Evolutionary conservation across 2,888 invertebrate genomes (phyloP).

Genomic region (Sarcophaga caerulescens): DNA sequence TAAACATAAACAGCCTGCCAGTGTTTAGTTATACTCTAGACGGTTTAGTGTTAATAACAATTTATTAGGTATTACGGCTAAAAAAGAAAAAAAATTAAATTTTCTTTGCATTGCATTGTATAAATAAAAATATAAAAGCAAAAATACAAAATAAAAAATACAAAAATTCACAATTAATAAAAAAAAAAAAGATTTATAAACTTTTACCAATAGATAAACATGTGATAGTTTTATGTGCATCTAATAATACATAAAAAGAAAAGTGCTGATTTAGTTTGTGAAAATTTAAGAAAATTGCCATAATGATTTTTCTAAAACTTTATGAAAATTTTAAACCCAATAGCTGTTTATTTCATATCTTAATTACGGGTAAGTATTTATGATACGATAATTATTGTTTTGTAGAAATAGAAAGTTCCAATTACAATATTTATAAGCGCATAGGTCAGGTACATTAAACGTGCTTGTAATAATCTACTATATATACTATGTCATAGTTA

Average conservation of each 20-base stretch:
- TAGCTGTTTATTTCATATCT: constrained; percentile 26
- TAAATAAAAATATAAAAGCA: neutral
- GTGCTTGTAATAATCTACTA: constrained; percentile 50
- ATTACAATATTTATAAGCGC: constrained; percentile 12
- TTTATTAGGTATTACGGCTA: constrained; percentile 32
- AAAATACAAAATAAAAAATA: neutral
- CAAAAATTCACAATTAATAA: neutral
- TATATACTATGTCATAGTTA: neutral
- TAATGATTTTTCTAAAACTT: constrained; percentile 43
- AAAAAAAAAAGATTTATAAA: neutral
- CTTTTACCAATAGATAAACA: neutral
- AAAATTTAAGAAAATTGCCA: neutral
- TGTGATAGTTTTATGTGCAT: neutral
- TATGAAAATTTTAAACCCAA: constrained; percentile 5
- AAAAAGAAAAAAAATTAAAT: neutral
- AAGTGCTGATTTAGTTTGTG: neutral
- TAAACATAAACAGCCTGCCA: constrained; percentile 7
- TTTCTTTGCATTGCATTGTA: neutral
- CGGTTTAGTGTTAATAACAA: constrained; percentile 54
- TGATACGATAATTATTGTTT: neutral
- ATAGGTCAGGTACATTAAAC: constrained; percentile 55
- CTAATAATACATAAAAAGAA: neutral
- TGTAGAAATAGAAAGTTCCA: constrained; percentile 51
- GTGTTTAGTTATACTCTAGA: constrained; percentile 47
- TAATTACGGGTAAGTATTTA: constrained; percentile 54